Evolutionary conservation across 2,113 vertebrate genomes (phyloP).

Genomic region (cattle (Bos taurus)): ARS-UCD2.0 NC_037333.1:77367001-77367500

Average conservation of each 20-base stretch:
- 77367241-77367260: not conserved
- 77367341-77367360: not conserved
- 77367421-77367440: not conserved
- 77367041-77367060: not conserved
- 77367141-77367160: not conserved
- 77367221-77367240: not conserved
- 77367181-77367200: not conserved
- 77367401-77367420: not conserved
- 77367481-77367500: not conserved
- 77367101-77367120: not conserved
- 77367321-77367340: not conserved
- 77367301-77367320: not conserved
- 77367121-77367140: not conserved
- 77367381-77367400: not conserved
- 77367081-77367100: fast-evolving
- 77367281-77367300: not conserved
- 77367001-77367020: not conserved
- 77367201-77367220: not conserved
- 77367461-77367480: not conserved
- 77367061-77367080: not conserved
- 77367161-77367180: not conserved
- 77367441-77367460: not conserved
- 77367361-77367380: not conserved
- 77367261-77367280: not conserved
- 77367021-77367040: not conserved